Evolutionary conservation across 1,140 invertebrate species (phyloP), one percentile per base, ranked within the genome.

Genomic region (Drosophila dunni): DNA sequence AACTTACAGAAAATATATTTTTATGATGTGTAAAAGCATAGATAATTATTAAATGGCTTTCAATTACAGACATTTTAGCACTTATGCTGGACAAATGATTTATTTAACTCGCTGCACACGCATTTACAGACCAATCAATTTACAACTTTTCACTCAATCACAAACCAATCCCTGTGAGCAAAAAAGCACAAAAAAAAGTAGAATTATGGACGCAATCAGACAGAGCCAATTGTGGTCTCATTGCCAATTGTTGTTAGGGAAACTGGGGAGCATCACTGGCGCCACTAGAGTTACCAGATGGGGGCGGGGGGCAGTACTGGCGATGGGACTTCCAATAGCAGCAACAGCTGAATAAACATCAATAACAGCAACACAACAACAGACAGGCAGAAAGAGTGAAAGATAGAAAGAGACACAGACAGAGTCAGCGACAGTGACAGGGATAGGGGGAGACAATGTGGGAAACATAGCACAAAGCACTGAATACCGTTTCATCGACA

Each of bases 401-500:
- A 40, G 34, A 36, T 1, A 6, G 11, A 8, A 13, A 50, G 17
- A 13, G 10, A 34, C 48, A 74, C 1, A 2, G 17, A 20, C 48
- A 74, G 56, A n/a, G n/a, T n/a, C n/a, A n/a, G n/a, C n/a, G n/a
- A n/a, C 48, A 74, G 17, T 20, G 17, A 20, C 48, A 74, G 56
- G 57, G 20, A 33, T 5, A 56, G 53, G 54, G 64, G 45, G 58
- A 11, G 45, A 24, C 48, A 34, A 13, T 13, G 54, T 46, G 20
- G 58, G 38, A 42, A 36, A 24, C 13, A 64, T 48, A 44, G 53
- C 53, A 76, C 68, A 72, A 76, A 72, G 68, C 68, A 40, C 54
- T 88, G 84, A 88, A 88, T 83, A 70, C 62, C 84, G 73, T 78
- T 80, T 89, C 84, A 89, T 88, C 84, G 84, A 88, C 84, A 88